Conservation (phyloP, 2,797 vertebrate species). For the Lacerta bilineata region DNA sequence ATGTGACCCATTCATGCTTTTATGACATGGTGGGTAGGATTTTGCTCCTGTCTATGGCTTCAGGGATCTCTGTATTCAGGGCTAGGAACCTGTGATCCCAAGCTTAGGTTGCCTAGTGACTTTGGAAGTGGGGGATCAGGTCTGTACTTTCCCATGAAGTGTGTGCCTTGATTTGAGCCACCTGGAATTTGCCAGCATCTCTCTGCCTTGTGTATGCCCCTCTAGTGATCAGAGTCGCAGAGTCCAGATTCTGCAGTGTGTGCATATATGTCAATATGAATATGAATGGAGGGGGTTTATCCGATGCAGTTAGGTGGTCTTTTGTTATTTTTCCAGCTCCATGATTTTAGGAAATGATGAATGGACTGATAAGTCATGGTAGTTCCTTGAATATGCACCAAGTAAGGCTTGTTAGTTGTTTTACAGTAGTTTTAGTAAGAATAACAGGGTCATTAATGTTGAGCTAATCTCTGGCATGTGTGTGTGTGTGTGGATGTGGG, state of each 20-base stretch:
- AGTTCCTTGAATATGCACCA: not conserved
- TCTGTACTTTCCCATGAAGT: not conserved
- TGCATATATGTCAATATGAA: not conserved
- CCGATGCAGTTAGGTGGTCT: not conserved
- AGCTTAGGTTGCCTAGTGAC: no score
- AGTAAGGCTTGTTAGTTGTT: not conserved
- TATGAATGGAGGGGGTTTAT: not conserved
- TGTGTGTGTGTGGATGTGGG: no score
- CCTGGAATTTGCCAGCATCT: not conserved
- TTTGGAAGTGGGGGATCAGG: not conserved
- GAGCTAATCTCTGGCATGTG: not conserved
- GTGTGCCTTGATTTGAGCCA: not conserved
- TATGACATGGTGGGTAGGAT: not conserved
- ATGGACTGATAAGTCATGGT: not conserved
- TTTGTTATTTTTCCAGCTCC: not conserved
- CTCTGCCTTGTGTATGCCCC: no score
- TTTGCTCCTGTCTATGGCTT: not conserved
- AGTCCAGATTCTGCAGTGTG: not conserved
- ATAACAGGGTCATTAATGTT: not conserved
- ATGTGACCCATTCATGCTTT: not conserved
- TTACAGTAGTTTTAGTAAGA: not conserved
- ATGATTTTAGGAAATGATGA: not conserved
- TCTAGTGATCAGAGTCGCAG: not conserved
- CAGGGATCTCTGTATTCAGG: not conserved
- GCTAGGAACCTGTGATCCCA: not conserved